phyloP scores from a whole-genome alignment of 2,797 vertebrate species.

The Graptemys geographica region DNA sequence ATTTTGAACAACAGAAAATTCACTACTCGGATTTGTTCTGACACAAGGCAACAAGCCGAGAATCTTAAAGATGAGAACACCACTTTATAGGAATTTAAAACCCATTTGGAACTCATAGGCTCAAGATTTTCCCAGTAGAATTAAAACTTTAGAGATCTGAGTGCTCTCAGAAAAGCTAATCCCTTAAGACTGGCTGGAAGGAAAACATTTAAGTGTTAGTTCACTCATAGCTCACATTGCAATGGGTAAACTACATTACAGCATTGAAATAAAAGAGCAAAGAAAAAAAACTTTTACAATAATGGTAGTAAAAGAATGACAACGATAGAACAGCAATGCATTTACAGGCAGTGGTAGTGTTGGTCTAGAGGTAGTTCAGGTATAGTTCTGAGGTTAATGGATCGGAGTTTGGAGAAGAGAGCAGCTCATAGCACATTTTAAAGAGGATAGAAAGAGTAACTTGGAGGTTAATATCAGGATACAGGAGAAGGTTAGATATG shows the following conservation, averaged over 20 bases:
- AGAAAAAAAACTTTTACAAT: not conserved
- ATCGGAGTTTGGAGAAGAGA: fast-evolving
- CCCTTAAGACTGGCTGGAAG: slow-evolving; percentile 8
- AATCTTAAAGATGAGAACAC: not conserved
- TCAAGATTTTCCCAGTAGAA: slow-evolving; percentile 19
- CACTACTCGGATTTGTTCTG: not conserved
- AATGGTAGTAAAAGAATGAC: not conserved
- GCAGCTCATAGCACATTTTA: not conserved
- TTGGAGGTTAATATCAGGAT: not conserved
- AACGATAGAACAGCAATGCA: not conserved
- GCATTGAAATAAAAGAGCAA: not conserved
- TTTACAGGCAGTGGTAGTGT: not conserved
- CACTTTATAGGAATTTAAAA: slow-evolving; percentile 13
- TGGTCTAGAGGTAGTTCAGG: not conserved
- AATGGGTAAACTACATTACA: not conserved
- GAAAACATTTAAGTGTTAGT: not conserved
- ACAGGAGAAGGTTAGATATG: fast-evolving
- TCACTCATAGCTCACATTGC: not conserved
- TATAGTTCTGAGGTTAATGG: not conserved
- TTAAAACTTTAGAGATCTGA: slow-evolving; percentile 1
- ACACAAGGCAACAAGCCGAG: not conserved
- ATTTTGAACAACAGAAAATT: not conserved
- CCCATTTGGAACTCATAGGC: not conserved
- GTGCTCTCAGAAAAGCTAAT: not conserved
- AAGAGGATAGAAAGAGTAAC: not conserved